phyloP scores from a whole-genome alignment of 2,888 invertebrate genomes.

The Lycaena phlaeas region DNA sequence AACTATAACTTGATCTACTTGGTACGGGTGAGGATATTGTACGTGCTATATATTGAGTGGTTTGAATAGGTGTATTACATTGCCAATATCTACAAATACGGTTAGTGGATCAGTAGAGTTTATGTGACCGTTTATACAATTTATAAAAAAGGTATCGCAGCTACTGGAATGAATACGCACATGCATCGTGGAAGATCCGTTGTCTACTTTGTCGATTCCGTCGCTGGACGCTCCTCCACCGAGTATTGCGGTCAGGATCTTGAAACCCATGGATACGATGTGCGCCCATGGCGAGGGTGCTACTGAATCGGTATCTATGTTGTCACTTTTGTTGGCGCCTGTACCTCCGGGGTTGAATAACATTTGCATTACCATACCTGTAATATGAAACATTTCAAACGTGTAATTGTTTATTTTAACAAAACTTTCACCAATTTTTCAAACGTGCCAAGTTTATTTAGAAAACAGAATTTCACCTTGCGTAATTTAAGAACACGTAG shows the following conservation, averaged over 20 bases:
- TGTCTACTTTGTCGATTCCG: slow-evolving; percentile 93
- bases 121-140: slow-evolving; percentile 16
- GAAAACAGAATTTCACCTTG: not conserved
- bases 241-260: slow-evolving; percentile 87
- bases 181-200: slow-evolving; percentile 91
- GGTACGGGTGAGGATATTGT: slow-evolving; percentile 51
- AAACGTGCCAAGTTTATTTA: not conserved
- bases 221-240: slow-evolving; percentile 84
- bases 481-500: not conserved
- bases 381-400: slow-evolving; percentile 16
- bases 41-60: slow-evolving; percentile 56
- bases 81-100: slow-evolving; percentile 48
- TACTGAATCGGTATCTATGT: slow-evolving; percentile 77
- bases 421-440: not conserved
- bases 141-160: slow-evolving; percentile 18
- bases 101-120: slow-evolving; percentile 62
- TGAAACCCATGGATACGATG: slow-evolving; percentile 87
- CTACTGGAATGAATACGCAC: slow-evolving; percentile 56
- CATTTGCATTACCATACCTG: slow-evolving; percentile 89
- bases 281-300: slow-evolving; percentile 91
- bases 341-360: slow-evolving; percentile 79
- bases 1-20: slow-evolving; percentile 37
- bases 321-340: slow-evolving; percentile 88
- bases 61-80: slow-evolving; percentile 30
- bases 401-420: not conserved